These are phyloP conservation scores for Uloborus diversus DNA, from an alignment of 1,140 invertebrate genomes.

Conservation along the genomic window DNA sequence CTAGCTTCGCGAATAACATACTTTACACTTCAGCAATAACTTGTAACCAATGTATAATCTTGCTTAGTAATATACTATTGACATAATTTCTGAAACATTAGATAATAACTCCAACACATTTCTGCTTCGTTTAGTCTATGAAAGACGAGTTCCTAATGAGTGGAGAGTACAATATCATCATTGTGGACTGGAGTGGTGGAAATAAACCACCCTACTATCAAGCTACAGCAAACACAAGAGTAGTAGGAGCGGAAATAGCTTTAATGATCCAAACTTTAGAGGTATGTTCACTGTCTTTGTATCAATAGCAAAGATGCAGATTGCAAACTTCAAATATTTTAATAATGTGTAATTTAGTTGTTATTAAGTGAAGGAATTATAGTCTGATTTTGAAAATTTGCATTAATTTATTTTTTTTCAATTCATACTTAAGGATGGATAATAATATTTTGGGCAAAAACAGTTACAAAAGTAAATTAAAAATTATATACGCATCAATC, in stretches of 20 bases:
- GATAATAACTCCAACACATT: not conserved
- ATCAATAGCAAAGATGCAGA: not conserved
- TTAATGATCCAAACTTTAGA: conserved; percentile 65
- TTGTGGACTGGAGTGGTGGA: conserved; percentile 67
- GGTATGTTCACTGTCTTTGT: conserved; percentile 11
- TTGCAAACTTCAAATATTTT: not conserved
- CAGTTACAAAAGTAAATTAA: too few relatives aligned
- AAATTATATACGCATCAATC: too few relatives aligned
- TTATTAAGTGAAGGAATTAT: too few relatives aligned
- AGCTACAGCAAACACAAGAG: conserved; percentile 73
- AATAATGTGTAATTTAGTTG: too few relatives aligned
- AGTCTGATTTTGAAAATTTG: too few relatives aligned
- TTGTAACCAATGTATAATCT: not conserved
- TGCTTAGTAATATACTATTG: not conserved
- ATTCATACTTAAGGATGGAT: too few relatives aligned
- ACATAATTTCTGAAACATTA: not conserved
- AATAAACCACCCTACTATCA: conserved; percentile 70
- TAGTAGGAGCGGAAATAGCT: conserved; percentile 73
- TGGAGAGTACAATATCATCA: conserved; percentile 65
- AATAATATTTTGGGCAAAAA: too few relatives aligned
- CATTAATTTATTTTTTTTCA: too few relatives aligned
- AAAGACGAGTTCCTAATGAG: conserved; percentile 58
- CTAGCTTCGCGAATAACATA: not conserved
- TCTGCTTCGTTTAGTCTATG: conserved; percentile 28
- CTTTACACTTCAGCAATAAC: not conserved